Evolutionary conservation across 2,888 invertebrate species (phyloP), one percentile per base, ranked within the genome.

Genomic region (Monochamus alternatus): DNA sequence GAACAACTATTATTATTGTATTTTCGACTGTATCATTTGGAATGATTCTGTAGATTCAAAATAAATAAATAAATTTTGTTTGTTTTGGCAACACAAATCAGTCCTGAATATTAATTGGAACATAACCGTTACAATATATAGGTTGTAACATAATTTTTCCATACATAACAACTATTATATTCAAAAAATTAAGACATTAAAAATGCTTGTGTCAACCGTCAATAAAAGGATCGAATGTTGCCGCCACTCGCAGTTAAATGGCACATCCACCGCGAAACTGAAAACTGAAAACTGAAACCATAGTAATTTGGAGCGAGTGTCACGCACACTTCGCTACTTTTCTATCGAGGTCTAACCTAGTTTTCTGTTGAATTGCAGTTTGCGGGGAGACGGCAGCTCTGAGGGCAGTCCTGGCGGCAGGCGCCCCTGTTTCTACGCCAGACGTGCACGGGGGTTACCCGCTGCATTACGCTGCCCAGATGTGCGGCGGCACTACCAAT

Each of bases 371-470:
- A 77, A 63, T 89, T 89, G 9, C 87, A 97, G 98, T 98, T 10
- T 98, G 98, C 86, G 98, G 98, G 0, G 98, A 98, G 88, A 93
- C 96, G 65, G 96, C 96, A 77, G 95, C 97, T 22, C 90, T 98
- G 78, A 93, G 97, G 59, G 92, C 96, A 0, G 94, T 98, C 63
- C 89, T 98, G 82, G 93, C 95, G 3, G 93, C 95, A 1, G 97
- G 97, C 4, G 98, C 97, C 0, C 94, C 95, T 83, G 94, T 97
- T 7, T 95, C 96, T 12, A 95, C 95, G 0, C 94, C 97, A 0
- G 99, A 99, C 89, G 94, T 96, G 81, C 97, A 98, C 87, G 97
- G 98, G 30, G 98, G 98, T 14, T 97, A 95, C 85, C 98, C 98
- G 0, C 90, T 99, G 73, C 99, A 99, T 89, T 98, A 99, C 89